Evolutionary conservation across 2,797 vertebrate species (phyloP), one percentile per base, ranked within the genome.

Genomic region (Alauda arvensis): DNA sequence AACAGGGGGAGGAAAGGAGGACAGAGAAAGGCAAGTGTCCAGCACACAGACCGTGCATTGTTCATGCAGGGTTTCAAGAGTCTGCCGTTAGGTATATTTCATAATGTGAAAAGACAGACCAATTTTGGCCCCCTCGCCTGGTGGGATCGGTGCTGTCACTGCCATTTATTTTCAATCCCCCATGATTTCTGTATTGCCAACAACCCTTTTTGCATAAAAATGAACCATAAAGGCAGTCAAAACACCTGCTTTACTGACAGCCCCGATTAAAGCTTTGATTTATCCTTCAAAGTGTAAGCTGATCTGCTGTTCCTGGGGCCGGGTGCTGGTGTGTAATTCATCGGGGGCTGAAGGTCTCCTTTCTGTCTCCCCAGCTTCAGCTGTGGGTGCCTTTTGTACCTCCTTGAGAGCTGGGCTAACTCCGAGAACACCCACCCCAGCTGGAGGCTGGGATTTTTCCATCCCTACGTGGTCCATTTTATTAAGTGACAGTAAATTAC

Each of bases 241-340:
- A 97, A 96, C 97, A 97, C 97, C 97, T 97, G 97, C 97, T 97
- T 97, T 96, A 53, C 88, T 95, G 97, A 97, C 97, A 97, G 94
- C 91, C 88, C 94, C 29, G 63, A 97, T 97, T 97, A 97, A 96
- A 90, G 94, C 95, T 96, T 95, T 96, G 96, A 97, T 97, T 97
- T 96, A 97, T 96, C 85, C 90, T 85, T 88, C 76, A 60, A 90
- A 96, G 92, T 90, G 91, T 43, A 93, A 91, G 92, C 90, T 85
- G 93, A 74, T 95, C 91, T 87, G 94, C 89, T 60, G 89, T 87
- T 95, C 77, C 76, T 7, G 89, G 86, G 89, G 95, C 94, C 95
- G 90, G 20, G 83, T 57, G 4, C 83, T 93, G 94, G 91, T 87
- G 76, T 83, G 78, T 96, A 94, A 97, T 97, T 97, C 94, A 96